Evolutionary conservation across 1,140 invertebrate species (phyloP).

Genomic region (Ostrea denselamellosa): DNA sequence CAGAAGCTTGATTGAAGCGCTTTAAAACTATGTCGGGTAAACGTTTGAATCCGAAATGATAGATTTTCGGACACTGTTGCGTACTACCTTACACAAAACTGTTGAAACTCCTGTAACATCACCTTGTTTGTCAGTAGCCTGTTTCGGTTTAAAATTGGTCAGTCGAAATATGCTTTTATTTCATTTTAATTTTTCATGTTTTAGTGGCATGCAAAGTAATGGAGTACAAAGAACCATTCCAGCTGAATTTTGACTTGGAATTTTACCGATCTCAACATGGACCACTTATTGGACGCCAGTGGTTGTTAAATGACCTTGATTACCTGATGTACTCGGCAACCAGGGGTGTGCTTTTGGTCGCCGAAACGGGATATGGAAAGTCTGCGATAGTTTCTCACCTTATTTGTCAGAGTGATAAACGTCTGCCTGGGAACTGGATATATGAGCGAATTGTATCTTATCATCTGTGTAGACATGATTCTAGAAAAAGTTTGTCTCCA

Average conservation of each 20-base stretch:
- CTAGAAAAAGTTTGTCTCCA: background rate
- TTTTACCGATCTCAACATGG: conserved; percentile 6
- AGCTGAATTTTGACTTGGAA: background rate
- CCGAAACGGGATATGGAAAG: conserved; percentile 47
- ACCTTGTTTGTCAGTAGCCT: no score
- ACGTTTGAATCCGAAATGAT: no score
- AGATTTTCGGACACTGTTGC: no score
- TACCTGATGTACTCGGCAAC: background rate
- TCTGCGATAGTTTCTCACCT: conserved; percentile 31
- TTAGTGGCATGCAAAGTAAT: background rate
- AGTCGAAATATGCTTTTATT: no score
- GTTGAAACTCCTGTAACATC: no score
- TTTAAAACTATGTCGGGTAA: no score
- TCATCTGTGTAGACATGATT: conserved; percentile 42
- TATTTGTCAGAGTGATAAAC: background rate
- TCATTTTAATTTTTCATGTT: no score
- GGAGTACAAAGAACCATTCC: background rate
- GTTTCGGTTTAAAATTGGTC: no score
- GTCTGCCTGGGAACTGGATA: background rate
- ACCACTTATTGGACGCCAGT: background rate
- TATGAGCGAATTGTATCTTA: background rate
- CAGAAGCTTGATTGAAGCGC: no score
- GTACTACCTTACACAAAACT: no score
- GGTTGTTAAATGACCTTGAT: background rate
- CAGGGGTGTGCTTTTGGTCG: conserved; percentile 18